Evolutionary conservation across 2,888 invertebrate species (phyloP).

Genomic region (Hypena proboscidalis): DNA sequence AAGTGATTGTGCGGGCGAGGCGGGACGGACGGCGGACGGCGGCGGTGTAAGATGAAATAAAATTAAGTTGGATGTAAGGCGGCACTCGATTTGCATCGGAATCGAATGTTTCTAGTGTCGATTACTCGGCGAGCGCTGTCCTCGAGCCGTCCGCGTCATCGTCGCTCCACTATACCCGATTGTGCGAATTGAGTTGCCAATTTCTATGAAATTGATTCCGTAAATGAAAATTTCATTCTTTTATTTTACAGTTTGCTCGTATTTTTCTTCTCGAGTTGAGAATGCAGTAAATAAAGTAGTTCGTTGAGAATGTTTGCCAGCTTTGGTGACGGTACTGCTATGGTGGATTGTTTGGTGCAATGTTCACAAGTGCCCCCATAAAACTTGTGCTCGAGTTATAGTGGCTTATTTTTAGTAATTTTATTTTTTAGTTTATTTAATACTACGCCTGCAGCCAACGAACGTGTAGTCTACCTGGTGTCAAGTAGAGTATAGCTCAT

Average conservation of each 20-base stretch:
- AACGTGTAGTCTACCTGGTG: too few relatives aligned
- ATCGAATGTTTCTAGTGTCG: constrained; percentile 48
- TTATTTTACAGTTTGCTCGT: constrained; percentile 8
- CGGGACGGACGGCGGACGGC: constrained; percentile 19
- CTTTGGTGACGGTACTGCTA: constrained; percentile 7
- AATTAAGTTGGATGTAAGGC: constrained; percentile 44
- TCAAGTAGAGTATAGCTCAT: too few relatives aligned
- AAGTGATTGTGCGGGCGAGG: constrained; percentile 39
- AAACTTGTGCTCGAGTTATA: constrained; percentile 7
- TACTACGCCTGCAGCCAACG: too few relatives aligned
- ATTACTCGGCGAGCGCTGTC: constrained; percentile 32
- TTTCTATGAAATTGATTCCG: constrained; percentile 31
- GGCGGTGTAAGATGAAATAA: constrained; percentile 43
- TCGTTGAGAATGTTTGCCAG: constrained; percentile 6
- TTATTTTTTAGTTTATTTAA: too few relatives aligned
- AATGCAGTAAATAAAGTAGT: constrained; percentile 6
- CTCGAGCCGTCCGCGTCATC: constrained; percentile 10
- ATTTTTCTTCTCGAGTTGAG: not conserved
- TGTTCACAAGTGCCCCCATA: constrained; percentile 10
- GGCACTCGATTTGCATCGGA: constrained; percentile 50
- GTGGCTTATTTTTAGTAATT: too few relatives aligned
- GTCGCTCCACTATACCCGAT: constrained; percentile 7
- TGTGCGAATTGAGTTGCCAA: constrained; percentile 16
- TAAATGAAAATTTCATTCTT: constrained; percentile 7
- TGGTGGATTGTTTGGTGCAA: constrained; percentile 7